Evolutionary conservation across 1,140 invertebrate species (phyloP), one percentile per base, ranked within the genome.

Genomic region (Mycetomoellerius zeteki): DNA sequence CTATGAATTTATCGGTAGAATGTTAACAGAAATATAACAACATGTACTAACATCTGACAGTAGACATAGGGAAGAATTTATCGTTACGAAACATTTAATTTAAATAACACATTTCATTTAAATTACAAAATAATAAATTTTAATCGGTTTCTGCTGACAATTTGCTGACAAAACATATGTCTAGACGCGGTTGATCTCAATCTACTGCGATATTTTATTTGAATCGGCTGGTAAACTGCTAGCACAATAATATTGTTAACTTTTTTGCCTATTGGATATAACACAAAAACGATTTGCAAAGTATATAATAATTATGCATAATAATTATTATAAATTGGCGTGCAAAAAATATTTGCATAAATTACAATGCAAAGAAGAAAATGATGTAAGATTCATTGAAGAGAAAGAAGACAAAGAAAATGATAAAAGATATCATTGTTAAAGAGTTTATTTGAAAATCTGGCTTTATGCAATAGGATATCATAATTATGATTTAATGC

Each of bases 291-390:
- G 0, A 47, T 16, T 2, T 67, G 33, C 37, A 16, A 47, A 69
- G 21, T 69, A 8, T 27, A 24, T 21, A 47, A n/a, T 21, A 56
- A 69, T 67, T 43, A 43, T 43, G 8, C 37, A 43, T 43, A 43
- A 50, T 21, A 47, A n/a, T 21, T 21, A 69, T 67, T 43, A 43
- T 14, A 5, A 37, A 21, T 69, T n/a, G 0, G 7, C 12, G 33
- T 43, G n/a, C 19, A 65, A 37, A 69, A 69, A 47, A 47, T 69
- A 10, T 6, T 69, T 24, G 65, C 64, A 65, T 21, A 37, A 65
- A 43, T 67, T 69, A 47, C 12, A 47, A 47, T 47, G 24, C n/a
- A 47, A 62, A 14, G 1, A 27, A 62, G 12, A 27, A 14, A 1
- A 43, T 43, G n/a, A 43, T 67, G 3, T 43, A 67, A 67, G 33